Conservation (phyloP, 2,888 invertebrate species). For the Hedychridium roseum region DNA sequence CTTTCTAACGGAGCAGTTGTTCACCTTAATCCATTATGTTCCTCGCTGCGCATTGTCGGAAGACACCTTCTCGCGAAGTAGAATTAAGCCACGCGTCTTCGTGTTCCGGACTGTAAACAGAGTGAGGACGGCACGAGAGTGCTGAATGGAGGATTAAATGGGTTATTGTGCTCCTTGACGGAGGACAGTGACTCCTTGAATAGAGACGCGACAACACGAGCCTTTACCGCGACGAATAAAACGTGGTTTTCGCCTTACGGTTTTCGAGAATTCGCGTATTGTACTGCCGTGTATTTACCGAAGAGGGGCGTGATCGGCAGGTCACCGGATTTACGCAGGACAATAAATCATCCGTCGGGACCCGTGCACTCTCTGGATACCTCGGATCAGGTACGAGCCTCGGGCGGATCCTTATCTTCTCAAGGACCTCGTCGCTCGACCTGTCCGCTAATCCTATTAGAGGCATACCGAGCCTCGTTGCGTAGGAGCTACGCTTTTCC, state of each 20-base stretch:
- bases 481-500: conserved; percentile 32
- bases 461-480: conserved; percentile 35
- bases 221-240: no score
- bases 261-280: no score
- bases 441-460: conserved; percentile 56
- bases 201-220: conserved; percentile 14
- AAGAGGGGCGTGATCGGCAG: conserved; percentile 46
- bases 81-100: no score
- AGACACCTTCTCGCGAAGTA: no score
- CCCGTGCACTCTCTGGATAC: background rate
- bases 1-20: no score
- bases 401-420: no score
- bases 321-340: conserved; percentile 48
- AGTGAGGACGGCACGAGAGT: background rate
- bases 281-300: no score
- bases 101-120: conserved; percentile 1
- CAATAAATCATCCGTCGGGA: conserved; percentile 46
- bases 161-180: conserved; percentile 35
- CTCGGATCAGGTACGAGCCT: no score
- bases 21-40: no score
- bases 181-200: conserved; percentile 18
- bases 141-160: conserved; percentile 27
- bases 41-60: no score
- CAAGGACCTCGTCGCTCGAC: conserved; percentile 41
- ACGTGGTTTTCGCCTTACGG: no score